These are phyloP conservation scores for Zhengitettix transpicula DNA, from an alignment of 2,888 invertebrate species.

Conservation along the genomic window DNA sequence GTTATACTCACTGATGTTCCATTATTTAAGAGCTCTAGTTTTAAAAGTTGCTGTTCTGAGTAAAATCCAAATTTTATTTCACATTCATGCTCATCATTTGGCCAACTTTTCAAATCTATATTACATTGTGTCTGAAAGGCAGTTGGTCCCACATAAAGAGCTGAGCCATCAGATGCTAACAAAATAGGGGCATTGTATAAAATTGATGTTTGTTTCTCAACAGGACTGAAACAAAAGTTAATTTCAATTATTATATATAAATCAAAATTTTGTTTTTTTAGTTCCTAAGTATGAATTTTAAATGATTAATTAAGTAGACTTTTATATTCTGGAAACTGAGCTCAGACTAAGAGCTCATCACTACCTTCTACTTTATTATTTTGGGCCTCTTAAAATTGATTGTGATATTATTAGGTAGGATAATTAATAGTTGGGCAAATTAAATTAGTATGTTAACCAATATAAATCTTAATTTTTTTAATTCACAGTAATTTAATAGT, in stretches of 20 bases:
- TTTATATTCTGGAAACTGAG: no score
- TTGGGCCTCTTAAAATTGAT: no score
- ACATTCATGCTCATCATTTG: constrained; percentile 26
- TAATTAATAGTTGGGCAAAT: no score
- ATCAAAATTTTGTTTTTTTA: background rate
- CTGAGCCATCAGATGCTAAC: constrained; percentile 20
- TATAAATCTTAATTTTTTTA: background rate
- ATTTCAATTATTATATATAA: background rate
- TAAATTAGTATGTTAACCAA: no score
- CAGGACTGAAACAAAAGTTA: constrained; percentile 18
- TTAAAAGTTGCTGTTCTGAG: constrained; percentile 15
- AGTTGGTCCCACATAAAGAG: constrained; percentile 22
- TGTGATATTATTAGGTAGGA: no score
- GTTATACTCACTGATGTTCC: no score
- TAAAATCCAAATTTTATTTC: constrained; percentile 24
- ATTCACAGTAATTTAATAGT: background rate
- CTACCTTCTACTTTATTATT: no score
- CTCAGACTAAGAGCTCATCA: no score
- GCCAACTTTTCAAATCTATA: constrained; percentile 25
- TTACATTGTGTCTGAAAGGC: constrained; percentile 24
- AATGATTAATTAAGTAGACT: no score
- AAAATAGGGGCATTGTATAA: constrained; percentile 19
- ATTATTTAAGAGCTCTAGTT: background rate
- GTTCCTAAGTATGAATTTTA: no score
- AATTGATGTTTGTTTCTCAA: constrained; percentile 16